Evolutionary conservation across 92 coral and sea anemone species (phyloP), one percentile per base, ranked within the genome.

Genomic region (Blastomussa wellsi): DNA sequence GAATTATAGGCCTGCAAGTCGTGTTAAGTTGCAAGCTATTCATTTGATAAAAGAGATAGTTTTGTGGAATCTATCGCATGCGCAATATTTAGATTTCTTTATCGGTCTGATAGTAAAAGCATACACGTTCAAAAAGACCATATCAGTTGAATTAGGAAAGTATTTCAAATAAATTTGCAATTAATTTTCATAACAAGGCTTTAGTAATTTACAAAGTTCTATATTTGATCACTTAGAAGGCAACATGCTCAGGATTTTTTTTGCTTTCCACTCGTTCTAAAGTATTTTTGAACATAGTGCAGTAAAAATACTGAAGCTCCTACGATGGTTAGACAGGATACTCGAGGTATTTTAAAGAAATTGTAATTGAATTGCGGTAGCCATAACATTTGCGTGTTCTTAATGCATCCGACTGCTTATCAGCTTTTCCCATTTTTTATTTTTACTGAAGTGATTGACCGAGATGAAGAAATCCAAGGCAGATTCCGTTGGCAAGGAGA

Each of bases 381-480:
- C 22, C 29, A 57, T 53, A 53, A 55, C 28, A 24, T 19, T 55
- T 20, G 28, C 9, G 64, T 55, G 64, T 55, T 20, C 10, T 28
- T 55, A 10, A 55, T 55, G 5, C 5, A 55, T 26, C 28, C 28
- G 0, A 14, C 29, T 11, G 7, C 42, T 24, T 26, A 5, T 35
- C 11, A 37, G 75, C 16, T 37, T 17, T 70, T 17, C 13, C 7
- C 64, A 44, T 44, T 5, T 76, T 48, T 49, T 32, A 24, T 22
- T 76, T n/a, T 47, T 26, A 48, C 24, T 22, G 31, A 60, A 79
- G 6, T 39, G 51, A 22, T 37, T 24, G 20, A 1, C 12, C 53
- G 59, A 37, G 44, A 83, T 83, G 87, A 83, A 83, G 57, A 73
- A 67, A 44, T 42, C 81, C 13, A 64, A 32, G 36, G 64, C 3